A percentile compares a stretch with the other conserved stretches of the same genome.
Conservation (phyloP, 2,888 invertebrate species). For the Lepetodrilus schrolli region DNA sequence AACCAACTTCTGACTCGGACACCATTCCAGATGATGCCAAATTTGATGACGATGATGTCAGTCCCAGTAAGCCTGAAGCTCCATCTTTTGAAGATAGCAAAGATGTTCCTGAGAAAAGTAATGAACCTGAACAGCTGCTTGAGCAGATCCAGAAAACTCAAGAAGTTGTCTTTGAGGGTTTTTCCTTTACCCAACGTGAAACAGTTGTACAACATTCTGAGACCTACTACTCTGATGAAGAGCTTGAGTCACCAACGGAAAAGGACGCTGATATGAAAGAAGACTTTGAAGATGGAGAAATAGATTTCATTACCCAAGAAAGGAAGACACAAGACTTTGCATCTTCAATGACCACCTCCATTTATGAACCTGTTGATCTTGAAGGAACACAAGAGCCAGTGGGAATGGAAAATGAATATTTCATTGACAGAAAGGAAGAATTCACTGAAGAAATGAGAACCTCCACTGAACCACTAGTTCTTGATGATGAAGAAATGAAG, state of each 20-base stretch:
- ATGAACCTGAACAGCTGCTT: neutral
- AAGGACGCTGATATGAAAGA: slow-evolving; percentile 9
- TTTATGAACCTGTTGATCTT: slow-evolving; percentile 1
- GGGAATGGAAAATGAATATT: slow-evolving; percentile 31
- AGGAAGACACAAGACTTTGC: slow-evolving; percentile 30
- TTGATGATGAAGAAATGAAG: neutral
- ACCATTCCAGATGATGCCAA: slow-evolving; percentile 14
- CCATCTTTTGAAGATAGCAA: neutral
- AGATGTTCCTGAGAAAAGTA: neutral
- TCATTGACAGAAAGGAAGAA: slow-evolving; percentile 45
- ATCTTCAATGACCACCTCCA: slow-evolving; percentile 30
- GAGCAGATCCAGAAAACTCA: neutral
- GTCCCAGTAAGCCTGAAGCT: slow-evolving; percentile 5
- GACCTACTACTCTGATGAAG: slow-evolving; percentile 5
- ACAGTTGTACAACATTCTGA: neutral
- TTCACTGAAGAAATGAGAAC: slow-evolving; percentile 32
- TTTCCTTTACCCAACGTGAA: slow-evolving; percentile 3
- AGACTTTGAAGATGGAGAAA: slow-evolving; percentile 9
- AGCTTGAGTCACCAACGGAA: too few species aligned
- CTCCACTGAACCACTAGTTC: neutral
- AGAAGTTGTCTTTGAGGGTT: neutral
- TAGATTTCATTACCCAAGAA: slow-evolving; percentile 17
- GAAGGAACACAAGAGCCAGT: slow-evolving; percentile 22
- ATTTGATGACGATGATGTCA: slow-evolving; percentile 17
- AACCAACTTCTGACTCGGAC: slow-evolving; percentile 17